Conservation (phyloP, 37 sponge, comb jelly and placozoan genomes). For the Halichondria panicea region DNA sequence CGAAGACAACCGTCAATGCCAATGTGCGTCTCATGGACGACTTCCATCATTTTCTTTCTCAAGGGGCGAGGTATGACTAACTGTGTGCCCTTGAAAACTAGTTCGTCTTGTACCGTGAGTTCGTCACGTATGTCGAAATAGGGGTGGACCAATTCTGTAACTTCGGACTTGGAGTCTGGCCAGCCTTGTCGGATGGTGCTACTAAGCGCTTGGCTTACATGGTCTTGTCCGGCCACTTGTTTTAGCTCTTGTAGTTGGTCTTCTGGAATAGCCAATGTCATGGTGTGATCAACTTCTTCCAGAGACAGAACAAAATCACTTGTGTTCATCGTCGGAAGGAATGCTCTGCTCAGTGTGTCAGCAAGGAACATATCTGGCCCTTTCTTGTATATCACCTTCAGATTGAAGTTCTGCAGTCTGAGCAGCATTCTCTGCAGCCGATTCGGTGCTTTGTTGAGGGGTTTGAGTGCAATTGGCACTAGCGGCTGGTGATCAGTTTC, state of each 20-base stretch:
- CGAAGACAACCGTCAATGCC: conserved; percentile 26
- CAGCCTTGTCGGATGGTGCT: conserved; percentile 18
- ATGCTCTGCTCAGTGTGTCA: conserved; percentile 47
- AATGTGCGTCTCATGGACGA: conserved; percentile 15
- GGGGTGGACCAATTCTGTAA: conserved; percentile 4
- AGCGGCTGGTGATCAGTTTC: conserved; percentile 62
- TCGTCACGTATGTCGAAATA: conserved; percentile 46
- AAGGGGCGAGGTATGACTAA: conserved; percentile 17
- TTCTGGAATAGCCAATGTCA: conserved; percentile 7
- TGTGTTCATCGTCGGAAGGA: conserved; percentile 3
- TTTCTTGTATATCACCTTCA: conserved; percentile 26
- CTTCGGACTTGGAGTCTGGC: conserved; percentile 30
- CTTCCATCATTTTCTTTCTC: conserved; percentile 17
- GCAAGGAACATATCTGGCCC: conserved; percentile 36
- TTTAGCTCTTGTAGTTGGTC: conserved; percentile 1
- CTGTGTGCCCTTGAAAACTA: conserved; percentile 39
- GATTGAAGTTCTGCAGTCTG: conserved; percentile 39
- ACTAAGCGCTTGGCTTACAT: conserved; percentile 6
- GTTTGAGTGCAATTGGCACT: conserved; percentile 33
- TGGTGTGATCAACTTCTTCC: conserved; percentile 24
- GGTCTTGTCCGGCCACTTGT: conserved; percentile 25
- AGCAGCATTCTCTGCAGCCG: conserved; percentile 56
- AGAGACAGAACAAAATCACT: conserved; percentile 8
- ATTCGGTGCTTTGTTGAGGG: conserved; percentile 37
- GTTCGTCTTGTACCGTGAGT: conserved; percentile 25